Base-by-base conservation (phyloP, 2,888 invertebrate species). In the Calameuta idolon region DNA sequence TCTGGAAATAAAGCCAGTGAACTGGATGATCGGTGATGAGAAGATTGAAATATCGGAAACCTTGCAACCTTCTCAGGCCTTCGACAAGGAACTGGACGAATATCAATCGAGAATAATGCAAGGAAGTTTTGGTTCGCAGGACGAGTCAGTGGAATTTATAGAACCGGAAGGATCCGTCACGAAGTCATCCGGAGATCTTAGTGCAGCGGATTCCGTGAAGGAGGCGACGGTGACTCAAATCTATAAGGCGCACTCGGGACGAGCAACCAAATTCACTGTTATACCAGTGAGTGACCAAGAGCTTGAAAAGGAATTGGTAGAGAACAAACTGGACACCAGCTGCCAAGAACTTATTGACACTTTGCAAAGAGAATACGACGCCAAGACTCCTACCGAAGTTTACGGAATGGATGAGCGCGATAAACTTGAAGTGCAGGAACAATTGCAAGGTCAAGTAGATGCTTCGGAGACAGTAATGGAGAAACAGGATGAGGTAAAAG, bases 1-100 rank as follows among this genome's bases (percentile, higher is more conserved):
- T 4, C 81, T 91, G 5, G 91, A 91, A 37, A 90, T 91, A 68
- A 88, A 89, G 34, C 89, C 90, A 0, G 87, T 88, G 1, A 84
- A 89, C 33, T 91, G 91, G 91, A 90, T 89, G 90, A 91, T 91
- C 34, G 91, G 91, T 0, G 91, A 91, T 55, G 90, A 91, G 76
- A 91, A 91, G 80, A 91, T 91, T 37, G 91, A 90, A 75, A 90
- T 91, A 77, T 85, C 88, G 0, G 91, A 91, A 75, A 84, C 85
- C 0, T 34, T 91, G 1, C 86, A 91, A 31, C 91, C 91, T 1
- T 91, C 87, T 0, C 88, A 91, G 77, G 90, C 84, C 1, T 91
- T 91, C 69, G 86, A 90, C 77, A 90, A 89, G 75, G 91, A 91
- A 78, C 85, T 91, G 15, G 91, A 91, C 3, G 91, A 88, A 76